Conservation (phyloP, 2,888 invertebrate species). For the Amblyjoppa proteus region DNA sequence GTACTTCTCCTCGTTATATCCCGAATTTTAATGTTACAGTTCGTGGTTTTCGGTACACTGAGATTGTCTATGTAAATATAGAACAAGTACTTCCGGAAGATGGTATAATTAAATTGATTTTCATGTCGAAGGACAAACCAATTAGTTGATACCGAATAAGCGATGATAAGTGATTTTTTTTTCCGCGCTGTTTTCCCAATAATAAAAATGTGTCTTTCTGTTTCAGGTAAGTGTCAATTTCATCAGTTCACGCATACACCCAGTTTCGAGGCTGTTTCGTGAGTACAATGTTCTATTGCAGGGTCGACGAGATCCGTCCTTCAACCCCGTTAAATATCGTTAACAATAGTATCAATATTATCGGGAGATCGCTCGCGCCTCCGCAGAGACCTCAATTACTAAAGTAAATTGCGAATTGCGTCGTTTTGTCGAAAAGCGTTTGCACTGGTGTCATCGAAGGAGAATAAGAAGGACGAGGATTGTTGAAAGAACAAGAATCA, state of each 20-base stretch:
- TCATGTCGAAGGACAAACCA: too few species aligned
- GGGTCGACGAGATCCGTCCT: conserved; percentile 24
- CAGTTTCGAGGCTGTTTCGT: background rate
- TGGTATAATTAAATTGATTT: too few species aligned
- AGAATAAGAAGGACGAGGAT: conserved; percentile 43
- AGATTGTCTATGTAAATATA: too few species aligned
- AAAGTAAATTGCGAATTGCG: conserved; percentile 42
- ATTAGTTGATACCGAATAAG: background rate
- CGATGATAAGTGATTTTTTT: background rate
- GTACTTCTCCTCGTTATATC: too few species aligned
- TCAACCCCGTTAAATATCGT: conserved; percentile 44
- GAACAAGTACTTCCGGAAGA: too few species aligned
- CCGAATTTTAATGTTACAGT: too few species aligned
- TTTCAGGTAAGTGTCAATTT: conserved; percentile 22
- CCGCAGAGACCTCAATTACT: conserved; percentile 41
- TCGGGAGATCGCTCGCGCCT: background rate
- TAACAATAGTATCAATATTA: conserved; percentile 46
- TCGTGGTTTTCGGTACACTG: too few species aligned
- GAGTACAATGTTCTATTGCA: conserved; percentile 18
- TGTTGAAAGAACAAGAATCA: conserved; percentile 24
- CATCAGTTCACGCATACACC: background rate
- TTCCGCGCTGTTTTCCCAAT: background rate
- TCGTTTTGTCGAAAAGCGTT: conserved; percentile 34
- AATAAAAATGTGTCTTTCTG: conserved; percentile 4
- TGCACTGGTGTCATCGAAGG: conserved; percentile 26